These are phyloP conservation scores for Therioaphis trifolii DNA, from an alignment of 2,888 invertebrate species.

Conservation along the genomic window DNA sequence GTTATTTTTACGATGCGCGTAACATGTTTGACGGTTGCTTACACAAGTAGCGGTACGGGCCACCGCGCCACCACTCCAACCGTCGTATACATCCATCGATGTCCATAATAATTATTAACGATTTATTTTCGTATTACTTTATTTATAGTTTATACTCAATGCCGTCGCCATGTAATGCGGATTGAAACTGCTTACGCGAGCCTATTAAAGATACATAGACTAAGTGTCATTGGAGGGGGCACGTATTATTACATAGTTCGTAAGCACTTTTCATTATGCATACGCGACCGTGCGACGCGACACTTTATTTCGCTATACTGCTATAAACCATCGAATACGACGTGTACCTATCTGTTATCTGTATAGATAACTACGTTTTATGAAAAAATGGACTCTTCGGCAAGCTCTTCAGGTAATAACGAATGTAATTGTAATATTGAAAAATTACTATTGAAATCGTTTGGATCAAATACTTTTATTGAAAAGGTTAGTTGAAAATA, in stretches of 20 bases:
- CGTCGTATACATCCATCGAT: too few species aligned
- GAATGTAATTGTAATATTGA: conserved; percentile 25
- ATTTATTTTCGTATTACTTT: too few species aligned
- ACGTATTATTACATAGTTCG: conserved; percentile 22
- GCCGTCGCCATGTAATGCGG: too few species aligned
- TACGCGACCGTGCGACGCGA: conserved; percentile 2
- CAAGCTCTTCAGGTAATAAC: neutral
- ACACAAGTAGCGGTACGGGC: too few species aligned
- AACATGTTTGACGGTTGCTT: conserved; percentile 20
- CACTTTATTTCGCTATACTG: conserved; percentile 19
- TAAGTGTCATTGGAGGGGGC: conserved; percentile 9
- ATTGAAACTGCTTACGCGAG: conserved; percentile 4
- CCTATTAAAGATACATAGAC: neutral
- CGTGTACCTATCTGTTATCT: too few species aligned
- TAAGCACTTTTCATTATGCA: conserved; percentile 32
- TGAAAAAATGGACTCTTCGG: too few species aligned
- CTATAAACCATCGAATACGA: neutral
- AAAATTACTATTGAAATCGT: conserved; percentile 23
- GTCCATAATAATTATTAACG: too few species aligned
- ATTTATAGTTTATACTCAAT: too few species aligned
- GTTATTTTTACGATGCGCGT: too few species aligned
- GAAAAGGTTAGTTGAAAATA: conserved; percentile 36
- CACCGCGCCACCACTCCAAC: too few species aligned
- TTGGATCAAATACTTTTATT: conserved; percentile 19
- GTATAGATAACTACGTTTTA: too few species aligned